phyloP scores from a whole-genome alignment of 2,888 invertebrate species.

The Muschampia plurimacula region DNA sequence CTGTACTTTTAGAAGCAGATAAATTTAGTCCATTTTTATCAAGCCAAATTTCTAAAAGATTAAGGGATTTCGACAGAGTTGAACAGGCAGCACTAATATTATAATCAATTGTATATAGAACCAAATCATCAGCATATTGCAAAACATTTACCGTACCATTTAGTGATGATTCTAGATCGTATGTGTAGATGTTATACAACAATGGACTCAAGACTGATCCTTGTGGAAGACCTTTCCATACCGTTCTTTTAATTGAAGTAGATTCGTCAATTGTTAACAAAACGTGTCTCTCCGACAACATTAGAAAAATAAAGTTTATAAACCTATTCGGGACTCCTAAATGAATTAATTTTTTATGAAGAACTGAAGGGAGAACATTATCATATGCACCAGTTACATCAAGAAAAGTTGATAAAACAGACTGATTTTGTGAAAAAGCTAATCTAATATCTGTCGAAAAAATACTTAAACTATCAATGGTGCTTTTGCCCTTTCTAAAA shows the following conservation, averaged over 20 bases:
- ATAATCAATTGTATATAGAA: not conserved
- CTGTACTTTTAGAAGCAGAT: not conserved
- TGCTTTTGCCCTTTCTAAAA: not conserved
- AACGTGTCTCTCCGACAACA: not conserved
- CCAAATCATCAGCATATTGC: not conserved
- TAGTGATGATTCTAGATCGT: not conserved
- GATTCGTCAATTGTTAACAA: not conserved
- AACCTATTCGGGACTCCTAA: not conserved
- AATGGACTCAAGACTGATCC: not conserved
- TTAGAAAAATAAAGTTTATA: not conserved
- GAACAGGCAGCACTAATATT: not conserved
- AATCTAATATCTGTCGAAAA: not conserved
- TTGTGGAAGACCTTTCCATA: constrained; percentile 2
- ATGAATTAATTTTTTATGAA: not conserved
- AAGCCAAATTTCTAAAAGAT: not conserved
- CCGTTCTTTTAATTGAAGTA: not conserved
- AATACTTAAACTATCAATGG: not conserved
- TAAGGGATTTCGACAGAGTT: not conserved
- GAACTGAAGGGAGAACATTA: not conserved
- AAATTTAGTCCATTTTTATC: not conserved
- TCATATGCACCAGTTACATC: not conserved
- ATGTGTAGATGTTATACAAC: not conserved
- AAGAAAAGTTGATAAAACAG: not conserved
- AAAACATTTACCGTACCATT: not conserved
- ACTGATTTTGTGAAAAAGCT: not conserved